A percentile compares a stretch with the other conserved stretches of the same genome.
These are phyloP conservation scores for Gnatocerus cornutus DNA, from an alignment of 2,888 invertebrate species.

Conservation along the genomic window DNA sequence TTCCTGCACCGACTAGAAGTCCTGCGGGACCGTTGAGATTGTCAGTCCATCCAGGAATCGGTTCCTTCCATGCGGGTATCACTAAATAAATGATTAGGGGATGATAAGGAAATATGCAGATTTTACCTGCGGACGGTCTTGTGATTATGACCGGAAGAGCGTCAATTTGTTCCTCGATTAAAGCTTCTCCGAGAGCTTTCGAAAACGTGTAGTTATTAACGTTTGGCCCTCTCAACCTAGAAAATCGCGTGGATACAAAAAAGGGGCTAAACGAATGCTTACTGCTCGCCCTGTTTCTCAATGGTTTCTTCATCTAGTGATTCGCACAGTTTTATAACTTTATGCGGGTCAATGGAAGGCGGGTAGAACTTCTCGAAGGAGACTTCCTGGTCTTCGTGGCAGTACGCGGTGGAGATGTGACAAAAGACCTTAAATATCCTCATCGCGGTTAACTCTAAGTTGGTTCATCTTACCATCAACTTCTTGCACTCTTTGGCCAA, in stretches of 20 bases:
- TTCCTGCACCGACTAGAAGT: conserved; percentile 84
- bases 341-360: conserved; percentile 84
- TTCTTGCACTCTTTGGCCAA: conserved; percentile 85
- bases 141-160: conserved; percentile 86
- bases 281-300: not conserved
- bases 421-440: conserved; percentile 76
- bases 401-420: conserved; percentile 93
- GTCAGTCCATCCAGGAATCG: conserved; percentile 90
- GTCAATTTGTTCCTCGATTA: conserved; percentile 85
- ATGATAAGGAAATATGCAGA: not conserved
- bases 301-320: conserved; percentile 78
- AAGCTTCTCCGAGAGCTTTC: conserved; percentile 90
- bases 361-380: conserved; percentile 91
- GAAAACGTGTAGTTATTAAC: conserved; percentile 96
- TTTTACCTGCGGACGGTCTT: conserved; percentile 86
- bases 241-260: not conserved
- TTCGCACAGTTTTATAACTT: conserved; percentile 84
- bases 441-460: too few relatives aligned
- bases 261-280: not conserved
- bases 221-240: conserved; percentile 64
- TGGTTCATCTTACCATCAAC: conserved; percentile 49
- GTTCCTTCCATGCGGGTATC: conserved; percentile 88
- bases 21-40: conserved; percentile 93
- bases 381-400: conserved; percentile 88
- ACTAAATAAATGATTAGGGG: conserved; percentile 70